Evolutionary conservation across 2,888 invertebrate species (phyloP), one percentile per base, ranked within the genome.

Genomic region (Peribatodes rhomboidaria): DNA sequence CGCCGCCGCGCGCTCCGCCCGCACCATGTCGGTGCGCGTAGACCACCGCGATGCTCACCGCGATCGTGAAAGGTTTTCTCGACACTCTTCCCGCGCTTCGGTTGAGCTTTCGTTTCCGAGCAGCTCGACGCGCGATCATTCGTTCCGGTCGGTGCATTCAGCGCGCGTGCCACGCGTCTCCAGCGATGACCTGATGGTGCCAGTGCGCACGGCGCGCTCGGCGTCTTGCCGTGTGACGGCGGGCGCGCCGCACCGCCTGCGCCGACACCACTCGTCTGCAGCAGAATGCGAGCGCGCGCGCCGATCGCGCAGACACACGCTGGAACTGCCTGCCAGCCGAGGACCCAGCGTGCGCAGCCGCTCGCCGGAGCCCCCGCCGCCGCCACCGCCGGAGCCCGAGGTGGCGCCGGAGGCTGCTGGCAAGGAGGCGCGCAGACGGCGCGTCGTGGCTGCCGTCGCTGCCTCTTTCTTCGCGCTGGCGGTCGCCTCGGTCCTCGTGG

Each of bases 401-500:
- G 78, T 82, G 55, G 87, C 92, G 69, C 94, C 94, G 61, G 91
- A 94, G 70, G 94, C 94, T 68, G 94, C 94, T 68, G 94, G 95
- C 73, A 95, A 95, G 79, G 95, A 95, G 76, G 94, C 95, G 53
- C 94, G 96, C 68, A 94, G 96, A 69, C 95, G 95, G 65, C 94
- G 95, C 73, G 95, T 96, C 74, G 96, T 96, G 55, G 95, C 95
- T 78, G 94, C 96, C 76, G 95, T 97, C 65, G 94, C 96, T 72
- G 96, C 95, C 37, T 96, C 96, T 37, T 96, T 96, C 89, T 90
- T 96, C 86, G 96, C 96, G 84, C 94, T 97, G 78, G 94, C 96
- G 74, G 94, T 95, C 78, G 95, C 96, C 65, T 95, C 96, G 78
- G 95, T 97, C 70, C 94, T 96, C 80, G 96, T 96, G 79, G 96